Conservation (phyloP, 2,888 invertebrate species). For the Platycheirus albimanus region DNA sequence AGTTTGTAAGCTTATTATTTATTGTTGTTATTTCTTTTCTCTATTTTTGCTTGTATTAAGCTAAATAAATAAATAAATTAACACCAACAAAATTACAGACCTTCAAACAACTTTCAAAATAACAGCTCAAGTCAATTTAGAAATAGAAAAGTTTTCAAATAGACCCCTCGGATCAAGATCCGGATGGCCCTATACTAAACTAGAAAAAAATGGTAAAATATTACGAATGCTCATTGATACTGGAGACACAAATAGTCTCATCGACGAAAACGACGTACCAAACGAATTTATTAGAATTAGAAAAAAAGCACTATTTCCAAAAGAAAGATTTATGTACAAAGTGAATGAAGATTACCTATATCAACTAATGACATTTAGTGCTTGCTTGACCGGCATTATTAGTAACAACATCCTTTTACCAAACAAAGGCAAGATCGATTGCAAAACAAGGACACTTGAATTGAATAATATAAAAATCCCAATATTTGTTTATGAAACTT, state of each 20-base stretch:
- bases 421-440: too few relatives aligned
- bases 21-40: too few relatives aligned
- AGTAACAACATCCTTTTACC: slow-evolving; percentile 30
- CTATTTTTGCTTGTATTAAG: too few relatives aligned
- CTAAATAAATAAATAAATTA: too few relatives aligned
- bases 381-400: background rate
- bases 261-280: slow-evolving; percentile 3
- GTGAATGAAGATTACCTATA: background rate
- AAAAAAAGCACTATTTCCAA: background rate
- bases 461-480: background rate
- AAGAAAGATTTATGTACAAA: too few relatives aligned
- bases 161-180: background rate
- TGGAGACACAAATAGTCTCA: slow-evolving; percentile 18
- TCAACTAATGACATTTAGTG: slow-evolving; percentile 1
- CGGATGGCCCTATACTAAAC: slow-evolving; percentile 7
- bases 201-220: slow-evolving; percentile 9
- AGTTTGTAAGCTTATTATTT: too few relatives aligned
- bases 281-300: background rate
- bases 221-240: slow-evolving; percentile 11
- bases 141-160: slow-evolving; percentile 9
- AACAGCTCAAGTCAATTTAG: too few relatives aligned
- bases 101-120: too few relatives aligned
- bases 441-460: slow-evolving; percentile 9
- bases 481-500: slow-evolving; percentile 15
- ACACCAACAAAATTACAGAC: too few relatives aligned